Evolutionary conservation across 1,140 invertebrate genomes (phyloP), one percentile per base, ranked within the genome.

Genomic region (Uloborus diversus): DNA sequence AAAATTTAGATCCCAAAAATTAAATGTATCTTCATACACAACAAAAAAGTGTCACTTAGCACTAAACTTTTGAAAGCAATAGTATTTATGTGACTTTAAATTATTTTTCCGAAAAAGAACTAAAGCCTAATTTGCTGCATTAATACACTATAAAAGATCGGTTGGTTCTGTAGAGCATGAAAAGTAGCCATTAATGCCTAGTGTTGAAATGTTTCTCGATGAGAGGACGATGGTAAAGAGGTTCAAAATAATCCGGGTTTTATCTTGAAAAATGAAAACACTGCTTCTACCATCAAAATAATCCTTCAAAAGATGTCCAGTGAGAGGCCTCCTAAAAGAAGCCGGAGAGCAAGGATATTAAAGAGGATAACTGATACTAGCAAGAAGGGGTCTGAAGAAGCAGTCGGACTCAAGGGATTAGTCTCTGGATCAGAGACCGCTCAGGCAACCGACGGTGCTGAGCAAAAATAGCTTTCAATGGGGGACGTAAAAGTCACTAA

Each of bases 191-290:
- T 53, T 53, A 53, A 20, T 53, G 23, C 13, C 49, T 53, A 53
- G 66, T 30, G 65, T 53, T 69, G 32, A 69, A 69, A 69, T 56
- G 66, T 56, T 69, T 69, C 56, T 69, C 49, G 53, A 30, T 47
- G 30, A 69, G 49, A 27, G 25, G 35, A 69, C 30, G 65, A 28
- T n/a, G 49, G 49, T 20, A 1, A 14, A 53, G 49, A 68, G 28
- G 25, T 53, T 27, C 27, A 32, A 56, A 69, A 69, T 69, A 69
- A 69, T 69, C 66, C 66, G n/a, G 66, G 66, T 73, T 73, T 59
- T 73, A 59, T 73, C 69, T 61, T 47, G 56, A 61, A 73, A 73
- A 73, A 73, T 61, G 56, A 73, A 73, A 73, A 73, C 69, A 73
- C 69, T 73, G 69, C 33, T 49, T 73, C 69, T 37, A 47, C 33